Conservation (phyloP, 1,140 invertebrate species). For the Aradophagus sp. region DNA sequence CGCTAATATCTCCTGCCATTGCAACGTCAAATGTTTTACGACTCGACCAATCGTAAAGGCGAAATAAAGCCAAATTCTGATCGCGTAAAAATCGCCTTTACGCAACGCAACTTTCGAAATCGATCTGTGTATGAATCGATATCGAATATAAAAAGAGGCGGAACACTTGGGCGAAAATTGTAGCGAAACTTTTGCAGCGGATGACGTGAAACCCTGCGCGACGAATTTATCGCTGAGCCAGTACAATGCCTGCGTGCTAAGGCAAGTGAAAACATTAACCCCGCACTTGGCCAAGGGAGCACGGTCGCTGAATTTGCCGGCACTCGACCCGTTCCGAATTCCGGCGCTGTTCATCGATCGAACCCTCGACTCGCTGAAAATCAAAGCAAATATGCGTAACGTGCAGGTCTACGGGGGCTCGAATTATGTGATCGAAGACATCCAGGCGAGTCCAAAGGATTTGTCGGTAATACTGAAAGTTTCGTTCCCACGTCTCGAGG, state of each 20-base stretch:
- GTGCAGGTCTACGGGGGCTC: slow-evolving; percentile 78
- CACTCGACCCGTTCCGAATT: slow-evolving; percentile 79
- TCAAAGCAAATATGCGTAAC: slow-evolving; percentile 81
- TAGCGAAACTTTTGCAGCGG: slow-evolving; percentile 56
- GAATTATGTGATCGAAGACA: slow-evolving; percentile 78
- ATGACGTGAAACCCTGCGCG: slow-evolving; percentile 65
- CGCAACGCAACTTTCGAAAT: slow-evolving; percentile 14
- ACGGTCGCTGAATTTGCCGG: slow-evolving; percentile 78
- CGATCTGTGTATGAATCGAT: not conserved
- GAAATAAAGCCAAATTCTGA: slow-evolving; percentile 11
- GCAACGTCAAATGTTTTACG: slow-evolving; percentile 12
- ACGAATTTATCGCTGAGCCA: slow-evolving; percentile 58
- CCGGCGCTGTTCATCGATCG: slow-evolving; percentile 79
- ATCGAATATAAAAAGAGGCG: no score
- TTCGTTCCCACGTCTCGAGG: slow-evolving; percentile 76
- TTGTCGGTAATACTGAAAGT: slow-evolving; percentile 77
- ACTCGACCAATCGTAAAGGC: slow-evolving; percentile 6
- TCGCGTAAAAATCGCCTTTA: slow-evolving; percentile 8
- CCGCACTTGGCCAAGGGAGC: slow-evolving; percentile 79
- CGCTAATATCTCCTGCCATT: slow-evolving; percentile 17
- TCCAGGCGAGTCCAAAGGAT: slow-evolving; percentile 79
- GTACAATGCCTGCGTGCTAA: slow-evolving; percentile 77
- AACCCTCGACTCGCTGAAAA: slow-evolving; percentile 78
- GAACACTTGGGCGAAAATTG: no score
- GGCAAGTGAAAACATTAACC: slow-evolving; percentile 76